Evolutionary conservation across 2,888 invertebrate genomes (phyloP).

Genomic region (Anorthoa munda): DNA sequence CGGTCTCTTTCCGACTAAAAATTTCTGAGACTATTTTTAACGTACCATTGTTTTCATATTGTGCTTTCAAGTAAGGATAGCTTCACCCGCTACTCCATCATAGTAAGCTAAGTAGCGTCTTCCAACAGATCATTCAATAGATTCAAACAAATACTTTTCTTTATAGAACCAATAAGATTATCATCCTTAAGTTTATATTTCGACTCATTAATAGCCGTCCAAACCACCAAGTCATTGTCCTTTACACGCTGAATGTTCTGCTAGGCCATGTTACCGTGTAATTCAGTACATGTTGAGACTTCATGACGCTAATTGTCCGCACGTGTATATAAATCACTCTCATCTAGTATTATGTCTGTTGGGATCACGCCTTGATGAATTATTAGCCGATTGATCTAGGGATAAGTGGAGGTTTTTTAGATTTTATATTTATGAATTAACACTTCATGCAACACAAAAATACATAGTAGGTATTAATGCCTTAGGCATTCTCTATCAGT

Average conservation of each 20-base stretch:
- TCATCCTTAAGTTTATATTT: neutral
- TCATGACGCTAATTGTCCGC: constrained; percentile 46
- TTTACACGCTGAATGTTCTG: constrained; percentile 7
- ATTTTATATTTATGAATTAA: neutral
- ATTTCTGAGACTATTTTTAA: neutral
- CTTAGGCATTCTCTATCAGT: too few species aligned
- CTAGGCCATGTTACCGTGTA: constrained; percentile 21
- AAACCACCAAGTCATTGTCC: constrained; percentile 35
- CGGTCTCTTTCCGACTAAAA: neutral
- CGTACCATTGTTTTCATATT: neutral
- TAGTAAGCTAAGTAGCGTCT: neutral
- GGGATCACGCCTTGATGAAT: constrained; percentile 41
- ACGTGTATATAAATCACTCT: constrained; percentile 51
- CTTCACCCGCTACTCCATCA: neutral
- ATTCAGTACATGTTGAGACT: constrained; percentile 26
- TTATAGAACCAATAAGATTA: neutral
- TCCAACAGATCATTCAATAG: neutral
- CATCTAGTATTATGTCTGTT: constrained; percentile 37
- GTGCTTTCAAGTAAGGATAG: neutral
- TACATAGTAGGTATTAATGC: too few species aligned
- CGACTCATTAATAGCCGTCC: neutral
- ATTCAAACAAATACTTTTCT: neutral
- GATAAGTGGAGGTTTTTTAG: neutral
- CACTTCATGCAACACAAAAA: too few species aligned
- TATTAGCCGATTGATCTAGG: constrained; percentile 34